These are phyloP conservation scores for Enoplosus armatus DNA, from an alignment of 2,797 vertebrate species.

Conservation along the genomic window DNA sequence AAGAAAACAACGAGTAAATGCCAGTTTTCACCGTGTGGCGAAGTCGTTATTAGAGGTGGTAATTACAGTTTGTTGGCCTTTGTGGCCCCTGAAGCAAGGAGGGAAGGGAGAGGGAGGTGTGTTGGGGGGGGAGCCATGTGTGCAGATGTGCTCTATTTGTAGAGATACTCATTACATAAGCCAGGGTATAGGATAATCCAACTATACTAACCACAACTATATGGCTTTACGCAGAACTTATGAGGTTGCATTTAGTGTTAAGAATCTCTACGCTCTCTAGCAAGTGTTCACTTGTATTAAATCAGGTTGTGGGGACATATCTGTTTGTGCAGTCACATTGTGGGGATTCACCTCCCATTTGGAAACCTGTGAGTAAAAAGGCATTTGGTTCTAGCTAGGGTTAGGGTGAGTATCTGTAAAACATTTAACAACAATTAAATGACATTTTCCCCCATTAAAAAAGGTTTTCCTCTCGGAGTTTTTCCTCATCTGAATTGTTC, in stretches of 20 bases:
- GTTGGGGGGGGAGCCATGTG: background rate
- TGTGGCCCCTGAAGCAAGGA: background rate
- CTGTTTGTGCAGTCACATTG: background rate
- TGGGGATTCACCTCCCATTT: background rate
- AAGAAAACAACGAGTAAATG: slow-evolving; percentile 26
- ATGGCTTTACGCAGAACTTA: too few species aligned
- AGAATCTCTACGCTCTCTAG: background rate
- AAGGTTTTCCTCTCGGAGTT: too few species aligned
- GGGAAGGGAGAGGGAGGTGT: background rate
- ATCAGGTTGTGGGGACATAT: background rate
- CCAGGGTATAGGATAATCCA: background rate
- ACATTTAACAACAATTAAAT: too few species aligned
- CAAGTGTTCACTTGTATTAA: background rate
- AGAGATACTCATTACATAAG: background rate
- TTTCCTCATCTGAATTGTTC: too few species aligned
- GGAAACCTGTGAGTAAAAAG: background rate
- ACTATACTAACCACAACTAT: background rate
- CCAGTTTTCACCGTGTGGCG: slow-evolving; percentile 21
- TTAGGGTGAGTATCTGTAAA: background rate
- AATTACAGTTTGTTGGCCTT: slow-evolving; percentile 53
- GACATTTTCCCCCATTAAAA: too few species aligned
- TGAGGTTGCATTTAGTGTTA: background rate
- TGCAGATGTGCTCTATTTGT: slow-evolving; percentile 21
- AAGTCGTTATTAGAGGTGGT: slow-evolving; percentile 39
- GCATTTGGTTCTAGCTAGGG: too few species aligned